A percentile compares a stretch with the other conserved stretches of the same genome.
These are phyloP conservation scores for Bergia puertoricense DNA, from an alignment of 92 coral and sea anemone species.

Conservation along the genomic window DNA sequence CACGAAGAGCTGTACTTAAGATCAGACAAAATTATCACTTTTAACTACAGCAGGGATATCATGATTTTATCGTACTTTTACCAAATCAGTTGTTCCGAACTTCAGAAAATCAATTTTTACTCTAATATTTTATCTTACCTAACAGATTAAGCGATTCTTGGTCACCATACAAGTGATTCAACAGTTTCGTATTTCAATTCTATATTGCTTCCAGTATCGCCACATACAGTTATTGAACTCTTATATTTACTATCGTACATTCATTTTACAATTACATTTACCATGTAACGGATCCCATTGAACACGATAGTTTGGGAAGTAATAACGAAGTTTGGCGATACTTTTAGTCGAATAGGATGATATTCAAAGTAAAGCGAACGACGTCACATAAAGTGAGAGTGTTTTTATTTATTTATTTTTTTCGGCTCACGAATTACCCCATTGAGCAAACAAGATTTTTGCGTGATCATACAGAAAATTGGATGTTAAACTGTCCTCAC, in stretches of 20 bases:
- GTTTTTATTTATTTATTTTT: too few relatives aligned
- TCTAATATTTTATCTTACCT: too few relatives aligned
- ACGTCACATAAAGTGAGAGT: background rate
- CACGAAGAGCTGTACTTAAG: background rate
- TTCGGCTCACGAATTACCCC: background rate
- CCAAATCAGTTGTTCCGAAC: background rate
- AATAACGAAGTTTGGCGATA: background rate
- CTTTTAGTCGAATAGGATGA: background rate
- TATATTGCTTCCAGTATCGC: background rate
- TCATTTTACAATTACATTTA: too few relatives aligned
- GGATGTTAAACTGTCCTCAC: background rate
- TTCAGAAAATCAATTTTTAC: too few relatives aligned
- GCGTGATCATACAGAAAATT: background rate
- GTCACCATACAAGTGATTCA: background rate
- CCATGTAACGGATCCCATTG: too few relatives aligned
- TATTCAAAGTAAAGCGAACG: background rate
- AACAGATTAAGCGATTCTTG: background rate
- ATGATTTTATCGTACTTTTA: background rate
- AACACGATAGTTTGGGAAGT: background rate
- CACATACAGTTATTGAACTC: too few relatives aligned
- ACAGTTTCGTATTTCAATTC: background rate
- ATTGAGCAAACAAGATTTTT: background rate
- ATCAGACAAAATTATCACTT: background rate
- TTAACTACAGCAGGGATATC: background rate
- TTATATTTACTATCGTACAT: background rate